Conservation (phyloP, 2,797 vertebrate genomes). For the Liparis tanakae region DNA sequence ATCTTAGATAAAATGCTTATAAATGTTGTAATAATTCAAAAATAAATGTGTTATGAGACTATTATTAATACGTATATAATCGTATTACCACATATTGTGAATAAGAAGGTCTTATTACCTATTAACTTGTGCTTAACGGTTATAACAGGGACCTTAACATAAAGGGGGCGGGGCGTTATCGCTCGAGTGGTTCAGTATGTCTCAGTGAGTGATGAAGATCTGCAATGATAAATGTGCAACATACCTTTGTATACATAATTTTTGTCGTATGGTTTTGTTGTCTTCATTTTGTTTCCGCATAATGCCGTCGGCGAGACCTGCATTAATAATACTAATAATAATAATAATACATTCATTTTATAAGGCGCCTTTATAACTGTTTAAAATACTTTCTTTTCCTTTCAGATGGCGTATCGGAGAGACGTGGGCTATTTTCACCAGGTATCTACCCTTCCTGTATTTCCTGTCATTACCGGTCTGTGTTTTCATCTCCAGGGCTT, state of each 20-base stretch:
- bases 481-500: constrained; percentile 57
- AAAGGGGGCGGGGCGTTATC: too few relatives aligned
- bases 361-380: too few relatives aligned
- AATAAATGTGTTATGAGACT: background rate
- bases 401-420: constrained; percentile 83
- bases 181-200: constrained; percentile 2
- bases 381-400: constrained; percentile 50
- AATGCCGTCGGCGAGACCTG: background rate
- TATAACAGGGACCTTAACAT: too few relatives aligned
- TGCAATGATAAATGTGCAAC: background rate
- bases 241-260: background rate
- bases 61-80: too few relatives aligned
- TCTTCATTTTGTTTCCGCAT: background rate
- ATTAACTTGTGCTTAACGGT: too few relatives aligned
- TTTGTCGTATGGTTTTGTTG: background rate
- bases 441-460: constrained; percentile 73
- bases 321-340: too few relatives aligned
- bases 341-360: too few relatives aligned
- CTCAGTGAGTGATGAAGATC: background rate
- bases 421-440: constrained; percentile 83
- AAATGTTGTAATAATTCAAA: background rate
- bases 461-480: constrained; percentile 46
- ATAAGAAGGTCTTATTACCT: background rate
- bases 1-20: background rate
- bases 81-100: too few relatives aligned